Evolutionary conservation across 1,140 invertebrate genomes (phyloP), one percentile per base, ranked within the genome.

Genomic region (Leguminivora glycinivorella): DNA sequence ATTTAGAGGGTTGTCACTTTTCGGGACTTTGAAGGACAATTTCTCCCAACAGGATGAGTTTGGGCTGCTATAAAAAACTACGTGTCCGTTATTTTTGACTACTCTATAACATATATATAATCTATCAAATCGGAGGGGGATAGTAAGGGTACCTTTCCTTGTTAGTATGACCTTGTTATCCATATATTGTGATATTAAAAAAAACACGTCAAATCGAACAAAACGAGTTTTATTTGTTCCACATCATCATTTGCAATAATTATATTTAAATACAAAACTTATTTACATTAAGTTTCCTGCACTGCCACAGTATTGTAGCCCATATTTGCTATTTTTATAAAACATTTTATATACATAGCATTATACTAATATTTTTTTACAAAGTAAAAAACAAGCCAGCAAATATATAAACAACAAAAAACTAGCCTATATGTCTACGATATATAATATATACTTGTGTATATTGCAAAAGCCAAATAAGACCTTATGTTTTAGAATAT

Each of bases 191-290:
- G 66, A 60, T 38, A 70, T 67, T 67, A 67, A 73, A 6, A 67
- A 43, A 47, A 34, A 70, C 19, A 69, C 67, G 43, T 71, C 56
- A 5, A 22, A 67, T 67, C 25, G n/a, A 60, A 60, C 56, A 60
- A 67, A 67, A 67, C 12, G n/a, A 43, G n/a, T 29, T 67, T 66
- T 68, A 43, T 68, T 63, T 63, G 58, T 63, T 63, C 58, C 26
- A 29, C 26, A 22, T 52, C 47, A 22, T 22, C 22, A 52, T 22
- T 52, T n/a, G 47, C 9, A 52, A 52, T 52, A 22, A 22, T n/a
- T 52, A 52, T 52, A 22, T 52, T 52, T 52, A 52, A 22, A 52
- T 52, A 52, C 19, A 52, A 52, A 52, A 52, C 17, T 52, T 52
- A 52, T 52, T 52, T 52, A 52, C 47, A 52, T 9, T 22, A 9